Base-by-base conservation (phyloP, 2,797 vertebrate genomes). In the Siniperca obscura region DNA sequence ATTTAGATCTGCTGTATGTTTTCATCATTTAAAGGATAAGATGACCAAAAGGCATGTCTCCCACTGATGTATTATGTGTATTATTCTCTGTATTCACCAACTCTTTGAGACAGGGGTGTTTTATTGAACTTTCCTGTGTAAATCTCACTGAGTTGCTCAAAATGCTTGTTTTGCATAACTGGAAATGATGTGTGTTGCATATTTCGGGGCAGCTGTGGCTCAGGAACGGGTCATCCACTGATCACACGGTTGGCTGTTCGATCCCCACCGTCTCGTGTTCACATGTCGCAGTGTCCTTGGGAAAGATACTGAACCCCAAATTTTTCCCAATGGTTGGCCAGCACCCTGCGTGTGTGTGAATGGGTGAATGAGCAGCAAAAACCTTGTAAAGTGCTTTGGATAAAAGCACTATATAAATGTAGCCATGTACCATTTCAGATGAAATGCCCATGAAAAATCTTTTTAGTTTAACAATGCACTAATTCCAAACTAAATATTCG, bases 111-210 rank as follows among this genome's bases (percentile, higher is more conserved):
- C 13, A 0, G 21, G 4, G 1, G 9, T 25, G 12, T 16, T 13
- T 74, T n/a, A 62, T 57, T 79, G 2, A 17, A 65, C 16, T 14
- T 57, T 59, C 19, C 46, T 30, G 14, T 36, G 55, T 53, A 38
- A 72, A 44, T 52, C 34, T 71, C 71, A 57, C 56, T 71, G 17
- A 65, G 50, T 46, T 36, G 25, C 5, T 56, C 16, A 46, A 30
- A 78, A 52, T 25, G 4, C 21, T 59, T 34, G 21, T 76, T 61
- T 68, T 62, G 19, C 38, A 40, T 50, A 65, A 70, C 12, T 61
- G 16, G 13, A 46, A 4, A 66, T 55, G 4, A 17, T 48, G 27
- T 27, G 11, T 34, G 36, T 55, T 55, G 12, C 56, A 66, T 50
- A 50, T 67, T 36, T 36, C 36, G 7, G 36, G 36, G 36, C 36